Evolutionary conservation across 1,140 invertebrate genomes (phyloP), one percentile per base, ranked within the genome.

Genomic region (Schmidtea mediterranea): DNA sequence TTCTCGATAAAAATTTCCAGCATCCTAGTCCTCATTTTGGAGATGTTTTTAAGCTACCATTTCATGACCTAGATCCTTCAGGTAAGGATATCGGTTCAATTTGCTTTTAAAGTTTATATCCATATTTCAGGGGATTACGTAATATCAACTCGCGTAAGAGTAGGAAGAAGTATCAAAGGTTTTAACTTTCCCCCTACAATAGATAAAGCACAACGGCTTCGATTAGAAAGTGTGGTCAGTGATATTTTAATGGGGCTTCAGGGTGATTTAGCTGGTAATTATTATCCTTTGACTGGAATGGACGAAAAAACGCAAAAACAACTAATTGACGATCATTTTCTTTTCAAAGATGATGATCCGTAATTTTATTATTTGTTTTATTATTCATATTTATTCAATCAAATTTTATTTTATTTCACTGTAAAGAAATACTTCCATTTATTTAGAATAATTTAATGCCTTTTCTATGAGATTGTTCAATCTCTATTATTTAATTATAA

Each of bases 11-110:
- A 10, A 21, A 40, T 15, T 51, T 57, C 69, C 78, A 81, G 62
- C 87, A 94, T 66, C 89, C 87, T 1, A 65, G 76, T 23, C 77
- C 77, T 66, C 78, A 86, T 69, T 90, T 86, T 68, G 89, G 89
- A 59, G 82, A 94, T 53, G 75, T 94, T 52, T 75, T 77, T 56
- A 82, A 92, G 64, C 71, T 94, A 47, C 21, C 23, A 24, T 52
- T 52, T 40, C 40, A 19, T 18, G 46, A 52, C 26, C 43, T 51
- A 9, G 86, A 94, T 70, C 83, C 87, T 6, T 32, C 26, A 32
- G 15, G 63, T 66, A 46, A 72, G 79, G 26, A 32, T 32, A 6
- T 32, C 10, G 3, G 26, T 32, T 32, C 10, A n/a, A n/a, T n/a
- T n/a, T n/a, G n/a, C n/a, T n/a, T n/a, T n/a, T n/a, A n/a, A n/a